Evolutionary conservation across 1,140 invertebrate genomes (phyloP), one percentile per base, ranked within the genome.

Genomic region (Leptopilina clavipes): DNA sequence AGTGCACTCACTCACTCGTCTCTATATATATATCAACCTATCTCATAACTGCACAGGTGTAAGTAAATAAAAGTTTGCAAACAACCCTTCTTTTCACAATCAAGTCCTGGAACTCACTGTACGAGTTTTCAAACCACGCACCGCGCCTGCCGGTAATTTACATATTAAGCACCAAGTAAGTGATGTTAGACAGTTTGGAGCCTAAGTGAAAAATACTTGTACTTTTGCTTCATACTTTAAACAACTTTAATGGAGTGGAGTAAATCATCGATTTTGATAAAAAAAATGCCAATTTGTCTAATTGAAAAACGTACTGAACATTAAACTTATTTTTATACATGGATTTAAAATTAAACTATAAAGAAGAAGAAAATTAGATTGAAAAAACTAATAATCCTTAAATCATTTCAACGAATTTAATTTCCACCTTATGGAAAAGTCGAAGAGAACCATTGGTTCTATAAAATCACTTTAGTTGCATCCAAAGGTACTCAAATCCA

Each of bases 1-100:
- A 43, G 72, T 73, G 76, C 76, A 77, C 40, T 75, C 45, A 59
- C 45, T 75, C 71, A 31, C 12, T 31, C 10, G 54, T 75, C 31
- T 65, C 72, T 31, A 37, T 44, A 22, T 25, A 52, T 40, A 40
- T 40, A 40, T 1, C 2, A 6, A 40, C 37, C 6, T 40, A 8
- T 7, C 37, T 40, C 72, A 72, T 74, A 70, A 25, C 17, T 76
- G n/a, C 31, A 31, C 44, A 56, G 44, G 74, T 71, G 70, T 72
- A 19, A 31, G 71, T 48, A 44, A 19, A 48, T 17, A 40, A 25
- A 65, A 65, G 59, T 65, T 65, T 31, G 59, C 59, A 65, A 31
- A 65, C 59, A 65, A 65, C 59, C 59, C 59, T 65, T 65, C 59
- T 65, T 65, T 65, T 65, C 22, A 65, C 59, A 65, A 65, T 65